Conservation (phyloP, 2,113 vertebrate genomes). For the Lophius piscatorius region DNA sequence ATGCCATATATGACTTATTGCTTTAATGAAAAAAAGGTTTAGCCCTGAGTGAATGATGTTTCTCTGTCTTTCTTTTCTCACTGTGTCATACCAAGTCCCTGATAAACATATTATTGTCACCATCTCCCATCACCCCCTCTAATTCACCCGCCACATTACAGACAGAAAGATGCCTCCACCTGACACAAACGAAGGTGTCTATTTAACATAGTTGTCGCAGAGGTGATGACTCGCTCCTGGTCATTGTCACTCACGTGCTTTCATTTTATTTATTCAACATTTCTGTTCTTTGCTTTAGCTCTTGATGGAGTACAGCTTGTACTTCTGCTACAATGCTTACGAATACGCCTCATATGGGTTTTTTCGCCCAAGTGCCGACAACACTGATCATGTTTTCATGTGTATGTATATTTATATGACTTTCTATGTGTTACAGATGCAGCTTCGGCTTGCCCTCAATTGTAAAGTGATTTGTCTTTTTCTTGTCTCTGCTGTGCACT, state of each 20-base stretch:
- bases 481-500: constrained; percentile 58
- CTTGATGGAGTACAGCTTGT: constrained; percentile 47
- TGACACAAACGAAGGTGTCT: constrained; percentile 58
- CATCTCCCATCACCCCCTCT: constrained; percentile 32
- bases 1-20: too few species aligned
- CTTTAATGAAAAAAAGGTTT: too few species aligned
- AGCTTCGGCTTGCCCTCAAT: constrained; percentile 63
- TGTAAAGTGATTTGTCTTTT: constrained; percentile 76
- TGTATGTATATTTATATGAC: constrained; percentile 6
- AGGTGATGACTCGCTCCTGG: constrained; percentile 43
- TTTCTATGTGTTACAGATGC: constrained; percentile 53
- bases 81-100: not conserved
- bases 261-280: constrained; percentile 40
- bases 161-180: constrained; percentile 22
- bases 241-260: constrained; percentile 44
- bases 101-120: constrained; percentile 11
- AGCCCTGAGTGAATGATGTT: too few species aligned
- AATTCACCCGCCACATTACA: constrained; percentile 41
- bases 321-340: constrained; percentile 46
- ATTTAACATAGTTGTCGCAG: constrained; percentile 23
- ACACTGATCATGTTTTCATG: constrained; percentile 15
- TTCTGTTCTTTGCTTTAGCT: constrained; percentile 48
- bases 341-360: too few species aligned
- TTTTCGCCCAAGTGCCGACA: constrained; percentile 57
- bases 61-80: not conserved